A percentile compares a stretch with the other conserved stretches of the same genome.
phyloP scores from a whole-genome alignment of 2,888 invertebrate species.

The Euplagia quadripunctaria region DNA sequence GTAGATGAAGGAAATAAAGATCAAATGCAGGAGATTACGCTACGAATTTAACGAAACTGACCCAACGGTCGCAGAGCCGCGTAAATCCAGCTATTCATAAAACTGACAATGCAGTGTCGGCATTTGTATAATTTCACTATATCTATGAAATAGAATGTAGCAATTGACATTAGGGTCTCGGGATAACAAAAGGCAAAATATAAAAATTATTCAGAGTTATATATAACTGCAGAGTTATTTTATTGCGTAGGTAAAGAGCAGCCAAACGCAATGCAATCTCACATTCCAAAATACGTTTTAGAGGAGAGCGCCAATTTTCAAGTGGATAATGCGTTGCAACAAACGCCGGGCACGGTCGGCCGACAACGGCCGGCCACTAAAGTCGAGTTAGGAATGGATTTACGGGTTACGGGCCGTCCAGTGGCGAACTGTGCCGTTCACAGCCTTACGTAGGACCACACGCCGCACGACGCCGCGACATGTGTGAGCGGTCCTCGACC shows the following conservation, averaged over 20 bases:
- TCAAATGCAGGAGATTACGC: constrained; percentile 52
- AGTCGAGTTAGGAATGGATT: constrained; percentile 83
- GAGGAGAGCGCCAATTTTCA: constrained; percentile 46
- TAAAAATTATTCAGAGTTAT: constrained; percentile 6
- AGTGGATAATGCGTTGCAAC: constrained; percentile 71
- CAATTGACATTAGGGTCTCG: constrained; percentile 20
- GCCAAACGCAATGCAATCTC: constrained; percentile 31
- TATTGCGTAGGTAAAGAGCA: constrained; percentile 26
- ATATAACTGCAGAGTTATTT: constrained; percentile 14
- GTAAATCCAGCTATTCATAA: constrained; percentile 54
- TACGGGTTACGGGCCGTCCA: constrained; percentile 65
- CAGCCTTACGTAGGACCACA: constrained; percentile 52
- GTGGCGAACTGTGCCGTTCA: constrained; percentile 35
- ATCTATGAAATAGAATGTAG: constrained; percentile 38
- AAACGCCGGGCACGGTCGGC: constrained; percentile 56
- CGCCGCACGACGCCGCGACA: constrained; percentile 75
- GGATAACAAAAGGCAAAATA: constrained; percentile 19
- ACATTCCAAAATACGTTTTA: constrained; percentile 42
- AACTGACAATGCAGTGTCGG: constrained; percentile 53
- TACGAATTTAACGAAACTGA: constrained; percentile 50
- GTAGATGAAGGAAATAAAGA: constrained; percentile 58
- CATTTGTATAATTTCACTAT: constrained; percentile 52
- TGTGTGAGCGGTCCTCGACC: constrained; percentile 71
- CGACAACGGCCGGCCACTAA: constrained; percentile 64
- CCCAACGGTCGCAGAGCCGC: constrained; percentile 40